Evolutionary conservation across 2,797 vertebrate species (phyloP).

Genomic region (Macropus fuliginosus): DNA sequence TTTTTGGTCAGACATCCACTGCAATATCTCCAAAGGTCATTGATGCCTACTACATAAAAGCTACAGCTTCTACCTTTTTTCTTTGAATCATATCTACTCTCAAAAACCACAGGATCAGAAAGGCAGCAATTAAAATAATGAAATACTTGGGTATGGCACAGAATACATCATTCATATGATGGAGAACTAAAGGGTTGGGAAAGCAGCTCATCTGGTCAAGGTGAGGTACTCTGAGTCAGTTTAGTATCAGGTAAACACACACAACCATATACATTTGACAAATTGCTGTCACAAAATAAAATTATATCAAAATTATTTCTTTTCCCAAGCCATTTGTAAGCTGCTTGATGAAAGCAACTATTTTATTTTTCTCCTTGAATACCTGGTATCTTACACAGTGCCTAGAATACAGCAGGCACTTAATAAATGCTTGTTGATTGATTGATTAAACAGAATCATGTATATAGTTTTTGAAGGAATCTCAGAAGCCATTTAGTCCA

Average conservation of each 20-base stretch:
- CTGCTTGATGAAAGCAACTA: background rate
- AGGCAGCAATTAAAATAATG: background rate
- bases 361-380: background rate
- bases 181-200: background rate
- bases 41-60: background rate
- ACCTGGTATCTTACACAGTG: background rate
- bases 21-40: background rate
- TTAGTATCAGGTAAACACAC: background rate
- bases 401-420: background rate
- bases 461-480: background rate
- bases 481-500: background rate
- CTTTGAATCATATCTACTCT: background rate
- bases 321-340: background rate
- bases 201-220: background rate
- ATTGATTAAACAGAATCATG: background rate
- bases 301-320: background rate
- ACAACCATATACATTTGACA: background rate
- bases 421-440: background rate
- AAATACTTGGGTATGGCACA: background rate
- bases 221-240: background rate
- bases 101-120: background rate
- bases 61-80: background rate
- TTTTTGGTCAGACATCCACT: background rate
- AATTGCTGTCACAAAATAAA: background rate
- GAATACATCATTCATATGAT: background rate